Conservation (phyloP, 2,797 vertebrate species). For the Sphaeramia orbicularis region DNA sequence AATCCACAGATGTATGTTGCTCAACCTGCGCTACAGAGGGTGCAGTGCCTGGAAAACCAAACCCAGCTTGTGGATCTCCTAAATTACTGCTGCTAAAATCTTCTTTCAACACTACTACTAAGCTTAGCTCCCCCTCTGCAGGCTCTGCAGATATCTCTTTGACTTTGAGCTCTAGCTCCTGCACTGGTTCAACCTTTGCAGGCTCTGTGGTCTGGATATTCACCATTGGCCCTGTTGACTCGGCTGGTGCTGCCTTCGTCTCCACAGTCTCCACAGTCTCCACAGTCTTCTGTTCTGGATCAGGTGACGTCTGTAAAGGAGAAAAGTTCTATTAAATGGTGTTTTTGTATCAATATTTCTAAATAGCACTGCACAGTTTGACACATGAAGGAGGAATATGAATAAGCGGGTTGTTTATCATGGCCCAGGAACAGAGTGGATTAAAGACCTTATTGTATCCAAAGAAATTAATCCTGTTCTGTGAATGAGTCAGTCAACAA, state of each 20-base stretch:
- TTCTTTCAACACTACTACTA: not conserved
- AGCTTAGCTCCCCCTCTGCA: not conserved
- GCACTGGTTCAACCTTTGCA: constrained; percentile 4
- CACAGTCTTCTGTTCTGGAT: constrained; percentile 74
- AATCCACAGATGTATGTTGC: not conserved
- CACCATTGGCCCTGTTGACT: constrained; percentile 84
- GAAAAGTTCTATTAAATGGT: constrained; percentile 67
- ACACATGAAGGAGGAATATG: constrained; percentile 29
- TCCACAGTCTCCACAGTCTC: constrained; percentile 75
- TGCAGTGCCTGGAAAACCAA: not conserved
- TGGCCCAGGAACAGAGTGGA: too few relatives aligned
- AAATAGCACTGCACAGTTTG: constrained; percentile 7
- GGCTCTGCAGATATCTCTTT: constrained; percentile 10
- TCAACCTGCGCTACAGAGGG: constrained; percentile 3
- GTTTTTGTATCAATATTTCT: not conserved
- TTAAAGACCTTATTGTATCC: too few relatives aligned
- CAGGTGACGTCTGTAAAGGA: constrained; percentile 87
- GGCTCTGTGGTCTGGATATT: constrained; percentile 72
- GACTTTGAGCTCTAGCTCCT: constrained; percentile 9
- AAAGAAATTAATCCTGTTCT: too few relatives aligned
- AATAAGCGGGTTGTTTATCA: constrained; percentile 1
- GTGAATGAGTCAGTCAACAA: too few relatives aligned
- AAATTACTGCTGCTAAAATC: not conserved
- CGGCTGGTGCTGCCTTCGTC: constrained; percentile 80
- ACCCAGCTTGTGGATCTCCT: constrained; percentile 6